Base-by-base conservation (phyloP, 2,113 vertebrate genomes). In the Apteryx owenii region DNA sequence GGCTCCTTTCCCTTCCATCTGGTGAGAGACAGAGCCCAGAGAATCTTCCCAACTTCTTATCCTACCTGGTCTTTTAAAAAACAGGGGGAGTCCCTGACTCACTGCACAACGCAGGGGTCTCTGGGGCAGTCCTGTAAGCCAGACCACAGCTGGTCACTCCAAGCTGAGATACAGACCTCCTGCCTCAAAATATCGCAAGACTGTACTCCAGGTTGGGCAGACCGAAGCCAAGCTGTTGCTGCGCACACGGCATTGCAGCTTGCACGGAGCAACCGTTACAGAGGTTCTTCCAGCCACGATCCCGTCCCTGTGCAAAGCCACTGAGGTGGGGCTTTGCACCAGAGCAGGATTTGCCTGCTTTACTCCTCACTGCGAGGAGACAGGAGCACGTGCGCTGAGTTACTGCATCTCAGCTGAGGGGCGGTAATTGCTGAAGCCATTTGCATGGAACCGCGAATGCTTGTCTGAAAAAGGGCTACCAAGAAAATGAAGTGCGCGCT, bases 181-280 rank as follows among this genome's bases (percentile, higher is more conserved):
- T 76, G 19, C 42, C 60, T 23, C 26, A 25, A 85, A 46, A 8
- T 12, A 64, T 20, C 61, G 66, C 29, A n/a, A 54, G 29, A 12
- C 3, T 23, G 40, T 54, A n/a, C 51, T 17, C 46, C 18, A 29
- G 36, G 8, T 36, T 70, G 21, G 70, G 46, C 46, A 48, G 36
- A 40, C 38, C 1, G 0, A 84, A 78, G 56, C 17, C 53, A 22
- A 36, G 21, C 48, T 68, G 7, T 5, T 14, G 38, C 54, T 65
- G 64, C 42, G 68, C 8, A 1, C 17, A 17, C 0, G 2, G 15
- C 4, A 0, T 28, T 54, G 64, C n/a, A 53, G 50, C 9, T 50
- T 12, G 7, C 56, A 65, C 40, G 64, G 12, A 60, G 28, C 14
- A 13, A 33, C 9, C 29, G 29, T 4, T 11, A 2, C 60, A 66